Conservation (phyloP, 2,797 vertebrate genomes). For the Thripadectes ignobilis region DNA sequence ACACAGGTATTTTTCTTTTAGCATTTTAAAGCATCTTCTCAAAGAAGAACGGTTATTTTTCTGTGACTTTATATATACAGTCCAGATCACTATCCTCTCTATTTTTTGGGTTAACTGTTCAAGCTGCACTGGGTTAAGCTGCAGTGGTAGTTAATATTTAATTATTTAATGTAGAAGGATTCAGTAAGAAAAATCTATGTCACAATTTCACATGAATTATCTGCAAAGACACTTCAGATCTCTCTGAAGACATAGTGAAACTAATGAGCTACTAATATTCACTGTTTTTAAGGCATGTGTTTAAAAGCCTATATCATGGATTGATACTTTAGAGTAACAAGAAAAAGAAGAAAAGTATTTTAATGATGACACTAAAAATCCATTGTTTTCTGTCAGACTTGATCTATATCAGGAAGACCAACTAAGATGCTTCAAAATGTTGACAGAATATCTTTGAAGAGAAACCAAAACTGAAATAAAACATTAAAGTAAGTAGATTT, state of each 20-base stretch:
- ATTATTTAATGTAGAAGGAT: background rate
- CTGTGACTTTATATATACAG: background rate
- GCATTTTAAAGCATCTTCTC: background rate
- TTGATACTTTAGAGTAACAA: background rate
- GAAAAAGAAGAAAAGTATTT: background rate
- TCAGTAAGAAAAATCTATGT: background rate
- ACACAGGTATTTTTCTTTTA: background rate
- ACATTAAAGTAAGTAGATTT: background rate
- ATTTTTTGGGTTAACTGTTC: background rate
- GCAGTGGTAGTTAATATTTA: background rate
- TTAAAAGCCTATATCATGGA: background rate
- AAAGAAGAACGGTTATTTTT: background rate
- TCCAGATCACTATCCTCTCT: background rate
- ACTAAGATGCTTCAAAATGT: slow-evolving; percentile 8
- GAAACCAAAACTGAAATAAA: slow-evolving; percentile 25
- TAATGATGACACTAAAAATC: slow-evolving; percentile 21
- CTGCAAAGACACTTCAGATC: background rate
- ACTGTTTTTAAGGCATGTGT: background rate
- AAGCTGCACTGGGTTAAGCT: background rate
- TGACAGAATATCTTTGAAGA: background rate
- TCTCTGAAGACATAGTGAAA: background rate
- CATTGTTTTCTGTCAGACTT: background rate
- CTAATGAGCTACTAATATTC: background rate
- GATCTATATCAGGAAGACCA: background rate
- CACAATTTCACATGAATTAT: background rate